These are phyloP conservation scores for Malthinus flaveolus DNA, from an alignment of 2,888 invertebrate species.

Conservation along the genomic window DNA sequence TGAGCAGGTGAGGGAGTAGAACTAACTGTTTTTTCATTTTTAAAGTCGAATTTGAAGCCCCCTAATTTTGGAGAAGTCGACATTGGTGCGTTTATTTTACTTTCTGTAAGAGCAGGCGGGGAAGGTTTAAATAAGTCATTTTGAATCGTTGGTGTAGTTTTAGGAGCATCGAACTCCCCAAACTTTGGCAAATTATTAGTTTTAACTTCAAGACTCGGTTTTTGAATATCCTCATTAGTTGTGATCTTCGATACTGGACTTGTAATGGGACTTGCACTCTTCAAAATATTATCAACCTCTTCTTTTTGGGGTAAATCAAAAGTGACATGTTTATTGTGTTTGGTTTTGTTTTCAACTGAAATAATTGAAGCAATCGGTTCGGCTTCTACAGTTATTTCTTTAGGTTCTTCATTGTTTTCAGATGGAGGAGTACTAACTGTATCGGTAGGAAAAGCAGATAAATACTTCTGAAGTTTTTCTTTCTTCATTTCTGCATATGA, in stretches of 20 bases:
- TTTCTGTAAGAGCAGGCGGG: background rate
- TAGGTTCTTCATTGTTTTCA: too few relatives aligned
- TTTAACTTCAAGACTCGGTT: background rate
- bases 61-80: conserved; percentile 1
- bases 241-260: background rate
- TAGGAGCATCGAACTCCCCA: background rate
- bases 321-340: conserved; percentile 45
- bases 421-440: too few relatives aligned
- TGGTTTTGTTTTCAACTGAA: conserved; percentile 39
- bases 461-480: too few relatives aligned
- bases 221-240: background rate
- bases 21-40: background rate
- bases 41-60: conserved; percentile 1
- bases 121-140: background rate
- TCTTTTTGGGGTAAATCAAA: conserved; percentile 41
- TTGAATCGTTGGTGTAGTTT: background rate
- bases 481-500: too few relatives aligned
- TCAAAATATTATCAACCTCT: conserved; percentile 1
- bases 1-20: background rate
- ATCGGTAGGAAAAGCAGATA: too few relatives aligned
- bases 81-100: background rate
- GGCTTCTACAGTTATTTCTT: too few relatives aligned
- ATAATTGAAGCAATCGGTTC: conserved; percentile 39
- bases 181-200: background rate
- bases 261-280: background rate